phyloP scores from a whole-genome alignment of 1,140 invertebrate genomes.

The Drosophila ogumai region DNA sequence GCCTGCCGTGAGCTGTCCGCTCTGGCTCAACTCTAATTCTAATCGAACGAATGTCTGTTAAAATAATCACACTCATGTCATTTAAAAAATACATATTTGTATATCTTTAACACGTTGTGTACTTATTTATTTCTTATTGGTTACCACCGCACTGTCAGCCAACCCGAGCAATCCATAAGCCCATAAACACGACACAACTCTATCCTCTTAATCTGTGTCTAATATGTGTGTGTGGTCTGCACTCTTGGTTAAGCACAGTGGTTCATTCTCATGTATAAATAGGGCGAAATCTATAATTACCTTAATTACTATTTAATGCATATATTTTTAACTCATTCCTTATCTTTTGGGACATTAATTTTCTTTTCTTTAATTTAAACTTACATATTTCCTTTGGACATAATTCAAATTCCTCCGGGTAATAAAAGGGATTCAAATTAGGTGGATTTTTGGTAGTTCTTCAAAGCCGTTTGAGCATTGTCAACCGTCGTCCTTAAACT shows the following conservation, averaged over 20 bases:
- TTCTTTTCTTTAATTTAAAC: not conserved
- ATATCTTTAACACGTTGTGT: constrained; percentile 66
- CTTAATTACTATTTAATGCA: not conserved
- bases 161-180: constrained; percentile 18
- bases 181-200: constrained; percentile 12
- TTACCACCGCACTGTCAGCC: constrained; percentile 31
- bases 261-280: constrained; percentile 6
- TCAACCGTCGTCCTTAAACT: not conserved
- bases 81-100: constrained; percentile 73
- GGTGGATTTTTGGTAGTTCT: not conserved
- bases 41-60: constrained; percentile 71
- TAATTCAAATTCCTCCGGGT: not conserved
- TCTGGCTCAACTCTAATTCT: constrained; percentile 60
- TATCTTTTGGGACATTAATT: not conserved
- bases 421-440: not conserved
- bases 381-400: no score
- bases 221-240: constrained; percentile 13
- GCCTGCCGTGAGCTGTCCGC: constrained; percentile 37
- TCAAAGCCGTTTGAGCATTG: not conserved
- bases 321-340: constrained; percentile 1
- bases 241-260: constrained; percentile 17
- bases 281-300: constrained; percentile 3
- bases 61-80: constrained; percentile 75
- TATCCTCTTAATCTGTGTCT: constrained; percentile 14
- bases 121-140: constrained; percentile 68